Percentiles rank a stretch among this genome's conserved stretches.
Conservation (phyloP, 2,888 invertebrate genomes). For the Drosophila paucipuncta region DNA sequence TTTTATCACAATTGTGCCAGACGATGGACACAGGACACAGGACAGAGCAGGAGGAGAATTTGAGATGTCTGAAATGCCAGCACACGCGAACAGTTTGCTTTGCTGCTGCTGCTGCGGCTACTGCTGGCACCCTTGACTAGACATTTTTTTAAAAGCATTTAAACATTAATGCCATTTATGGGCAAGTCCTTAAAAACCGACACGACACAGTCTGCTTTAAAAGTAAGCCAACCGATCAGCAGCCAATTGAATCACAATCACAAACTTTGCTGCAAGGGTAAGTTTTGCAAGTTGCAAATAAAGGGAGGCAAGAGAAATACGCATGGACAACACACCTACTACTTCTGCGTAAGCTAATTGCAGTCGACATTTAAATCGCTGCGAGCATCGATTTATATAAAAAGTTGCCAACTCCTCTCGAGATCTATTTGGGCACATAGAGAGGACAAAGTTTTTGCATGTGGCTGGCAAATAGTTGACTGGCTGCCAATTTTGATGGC, state of each 20-base stretch:
- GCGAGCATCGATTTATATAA: constrained; percentile 64
- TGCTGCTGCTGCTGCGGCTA: constrained; percentile 32
- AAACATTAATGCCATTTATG: constrained; percentile 61
- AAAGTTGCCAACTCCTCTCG: constrained; percentile 40
- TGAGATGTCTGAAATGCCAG: constrained; percentile 71
- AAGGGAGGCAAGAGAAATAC: background rate
- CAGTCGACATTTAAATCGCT: constrained; percentile 62
- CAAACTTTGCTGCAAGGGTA: constrained; percentile 17
- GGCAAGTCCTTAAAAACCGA: constrained; percentile 7
- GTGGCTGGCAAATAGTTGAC: constrained; percentile 50
- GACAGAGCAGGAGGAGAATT: constrained; percentile 1
- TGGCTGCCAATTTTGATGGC: constrained; percentile 53
- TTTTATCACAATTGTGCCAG: constrained; percentile 70
- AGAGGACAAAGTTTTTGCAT: constrained; percentile 70
- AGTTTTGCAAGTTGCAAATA: background rate
- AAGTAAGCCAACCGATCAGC: background rate
- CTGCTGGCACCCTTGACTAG: constrained; percentile 28
- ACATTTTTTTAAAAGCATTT: constrained; percentile 62
- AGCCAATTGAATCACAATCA: constrained; percentile 25
- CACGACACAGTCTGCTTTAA: background rate
- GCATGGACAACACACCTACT: constrained; percentile 2
- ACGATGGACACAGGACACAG: constrained; percentile 36
- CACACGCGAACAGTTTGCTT: constrained; percentile 73
- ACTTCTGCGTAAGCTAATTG: constrained; percentile 48
- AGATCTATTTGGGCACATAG: constrained; percentile 33